Evolutionary conservation across 2,113 vertebrate species (phyloP), one percentile per base, ranked within the genome.

Genomic region (Laticauda colubrina): DNA sequence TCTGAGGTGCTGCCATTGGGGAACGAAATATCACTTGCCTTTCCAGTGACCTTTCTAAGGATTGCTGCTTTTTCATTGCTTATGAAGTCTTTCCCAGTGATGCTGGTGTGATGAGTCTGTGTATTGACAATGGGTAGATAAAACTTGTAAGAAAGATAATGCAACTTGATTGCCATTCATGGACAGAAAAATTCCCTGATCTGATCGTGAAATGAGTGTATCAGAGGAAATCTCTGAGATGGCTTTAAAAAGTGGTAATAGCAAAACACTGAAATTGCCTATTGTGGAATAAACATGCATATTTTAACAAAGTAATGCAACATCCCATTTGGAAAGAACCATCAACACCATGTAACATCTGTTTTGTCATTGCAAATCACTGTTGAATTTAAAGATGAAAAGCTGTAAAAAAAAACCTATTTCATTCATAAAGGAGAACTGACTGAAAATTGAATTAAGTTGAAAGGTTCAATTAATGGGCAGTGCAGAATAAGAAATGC

Each of bases 371-470:
- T 69, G 61, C 61, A 69, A 69, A 69, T n/a, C 75, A 61, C 69
- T 91, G 39, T 87, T 93, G 93, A 91, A 89, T 94, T 93, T 93
- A 94, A 93, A 94, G 29, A 56, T 87, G 7, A 29, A 64, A 64
- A 29, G 10, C 26, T 64, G 45, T 54, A 90, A 87, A 56, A 26
- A 92, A 93, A 69, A 26, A 86, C 51, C 75, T n/a, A 87, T 95
- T 93, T 88, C 69, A 26, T 87, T 89, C 24, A 86, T 85, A 91
- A 94, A 59, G 95, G 92, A 54, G 90, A 81, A 94, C 2, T 85
- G 7, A 93, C 94, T 94, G 95, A 94, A 94, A 95, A 92, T 54
- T 4, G 12, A 9, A 93, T 53, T 90, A 54, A 75, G 81, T 90
- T 93, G 55, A 9, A 14, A 15, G 90, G 8, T 61, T 95, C 45